These are phyloP conservation scores for Rhabdophis nuchalis DNA, from an alignment of 2,797 vertebrate genomes.

Conservation along the genomic window DNA sequence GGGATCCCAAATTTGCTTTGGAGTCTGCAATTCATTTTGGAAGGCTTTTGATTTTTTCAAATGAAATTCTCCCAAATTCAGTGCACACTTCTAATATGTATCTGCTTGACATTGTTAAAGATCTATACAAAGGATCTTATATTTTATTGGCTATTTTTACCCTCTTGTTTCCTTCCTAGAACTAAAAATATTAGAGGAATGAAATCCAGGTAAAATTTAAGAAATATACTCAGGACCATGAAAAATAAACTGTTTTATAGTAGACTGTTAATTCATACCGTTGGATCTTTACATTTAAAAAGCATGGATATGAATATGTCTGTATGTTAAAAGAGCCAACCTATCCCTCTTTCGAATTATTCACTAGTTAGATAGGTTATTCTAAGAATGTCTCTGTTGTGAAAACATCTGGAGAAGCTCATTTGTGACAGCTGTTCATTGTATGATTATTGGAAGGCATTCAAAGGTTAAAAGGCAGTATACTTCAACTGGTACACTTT, in stretches of 20 bases:
- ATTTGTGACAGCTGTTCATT: background rate
- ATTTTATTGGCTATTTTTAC: background rate
- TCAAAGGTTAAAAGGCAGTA: slow-evolving; percentile 11
- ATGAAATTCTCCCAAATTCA: background rate
- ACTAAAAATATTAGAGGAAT: background rate
- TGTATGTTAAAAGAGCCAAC: background rate
- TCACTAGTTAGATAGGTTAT: background rate
- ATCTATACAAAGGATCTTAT: background rate
- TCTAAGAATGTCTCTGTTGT: background rate
- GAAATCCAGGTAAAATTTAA: background rate
- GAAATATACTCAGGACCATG: background rate
- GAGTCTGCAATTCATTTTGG: background rate
- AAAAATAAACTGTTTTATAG: background rate
- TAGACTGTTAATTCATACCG: background rate
- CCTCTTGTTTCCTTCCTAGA: background rate
- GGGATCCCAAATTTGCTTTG: background rate
- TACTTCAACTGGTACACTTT: slow-evolving; percentile 13
- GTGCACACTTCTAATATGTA: background rate
- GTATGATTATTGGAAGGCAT: background rate
- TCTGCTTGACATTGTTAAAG: background rate
- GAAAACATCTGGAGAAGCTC: background rate
- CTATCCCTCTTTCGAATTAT: background rate
- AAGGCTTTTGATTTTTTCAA: background rate
- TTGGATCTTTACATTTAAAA: background rate
- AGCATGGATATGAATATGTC: background rate